A percentile compares a stretch with the other conserved stretches of the same genome.
Conservation (phyloP, 2,797 vertebrate species). For the Sebastes iracundus region DNA sequence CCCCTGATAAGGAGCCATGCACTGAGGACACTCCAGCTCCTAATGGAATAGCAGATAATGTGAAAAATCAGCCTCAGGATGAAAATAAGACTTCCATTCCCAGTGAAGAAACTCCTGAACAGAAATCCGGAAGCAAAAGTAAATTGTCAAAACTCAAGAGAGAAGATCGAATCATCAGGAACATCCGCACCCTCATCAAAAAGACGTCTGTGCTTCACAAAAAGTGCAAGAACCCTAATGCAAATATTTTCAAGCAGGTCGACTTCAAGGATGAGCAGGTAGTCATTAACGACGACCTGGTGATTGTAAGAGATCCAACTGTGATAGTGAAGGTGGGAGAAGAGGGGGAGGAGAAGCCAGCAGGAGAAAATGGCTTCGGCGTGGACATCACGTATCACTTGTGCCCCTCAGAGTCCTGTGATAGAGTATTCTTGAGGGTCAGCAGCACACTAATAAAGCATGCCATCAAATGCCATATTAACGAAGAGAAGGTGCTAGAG, state of each 20-base stretch:
- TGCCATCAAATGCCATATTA: constrained; percentile 87
- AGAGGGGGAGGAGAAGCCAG: constrained; percentile 4
- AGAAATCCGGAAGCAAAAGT: constrained; percentile 29
- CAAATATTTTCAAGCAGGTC: background rate
- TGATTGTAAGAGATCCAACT: constrained; percentile 47
- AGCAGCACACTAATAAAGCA: constrained; percentile 87
- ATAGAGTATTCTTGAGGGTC: constrained; percentile 79
- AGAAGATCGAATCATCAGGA: constrained; percentile 74
- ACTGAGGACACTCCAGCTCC: constrained; percentile 16
- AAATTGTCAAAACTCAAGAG: constrained; percentile 57
- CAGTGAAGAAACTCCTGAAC: background rate
- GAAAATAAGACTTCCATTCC: constrained; percentile 13
- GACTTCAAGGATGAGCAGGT: constrained; percentile 76
- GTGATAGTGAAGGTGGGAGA: constrained; percentile 6
- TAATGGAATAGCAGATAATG: constrained; percentile 48
- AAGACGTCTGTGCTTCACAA: constrained; percentile 62
- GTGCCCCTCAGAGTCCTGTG: constrained; percentile 88
- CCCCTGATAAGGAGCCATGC: background rate
- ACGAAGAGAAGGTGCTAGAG: constrained; percentile 89
- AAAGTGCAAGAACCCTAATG: constrained; percentile 47
- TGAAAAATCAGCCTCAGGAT: constrained; percentile 7
- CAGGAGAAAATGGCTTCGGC: constrained; percentile 40
- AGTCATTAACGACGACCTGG: constrained; percentile 60
- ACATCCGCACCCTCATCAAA: constrained; percentile 72
- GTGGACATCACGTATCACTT: constrained; percentile 58